These are phyloP conservation scores for Exocentrus adspersus DNA, from an alignment of 2,888 invertebrate genomes.

Conservation along the genomic window DNA sequence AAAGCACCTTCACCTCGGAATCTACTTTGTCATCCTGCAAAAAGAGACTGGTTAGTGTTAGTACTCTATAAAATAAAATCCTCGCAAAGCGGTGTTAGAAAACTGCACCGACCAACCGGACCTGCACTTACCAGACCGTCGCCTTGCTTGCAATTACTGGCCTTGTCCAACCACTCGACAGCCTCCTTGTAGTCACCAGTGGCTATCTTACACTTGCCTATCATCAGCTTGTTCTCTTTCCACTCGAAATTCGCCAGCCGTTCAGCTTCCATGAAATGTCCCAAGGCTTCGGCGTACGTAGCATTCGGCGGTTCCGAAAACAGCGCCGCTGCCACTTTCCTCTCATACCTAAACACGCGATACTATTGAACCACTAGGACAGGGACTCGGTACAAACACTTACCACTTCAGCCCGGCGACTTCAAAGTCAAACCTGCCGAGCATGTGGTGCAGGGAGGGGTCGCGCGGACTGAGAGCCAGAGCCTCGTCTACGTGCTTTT, in stretches of 20 bases:
- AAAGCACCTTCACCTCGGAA: slow-evolving; percentile 52
- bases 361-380: neutral
- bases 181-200: slow-evolving; percentile 65
- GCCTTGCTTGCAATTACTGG: slow-evolving; percentile 38
- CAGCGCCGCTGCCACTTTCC: slow-evolving; percentile 71
- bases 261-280: slow-evolving; percentile 67
- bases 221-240: slow-evolving; percentile 68
- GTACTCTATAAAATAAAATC: too few species aligned
- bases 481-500: slow-evolving; percentile 75
- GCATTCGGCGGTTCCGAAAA: slow-evolving; percentile 72
- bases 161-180: slow-evolving; percentile 64
- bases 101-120: too few species aligned
- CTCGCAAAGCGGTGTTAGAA: too few species aligned
- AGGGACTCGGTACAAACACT: slow-evolving; percentile 6
- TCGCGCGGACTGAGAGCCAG: slow-evolving; percentile 71
- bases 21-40: slow-evolving; percentile 55
- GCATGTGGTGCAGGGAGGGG: slow-evolving; percentile 71
- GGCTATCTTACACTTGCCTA: slow-evolving; percentile 70
- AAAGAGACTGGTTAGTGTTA: slow-evolving; percentile 22
- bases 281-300: slow-evolving; percentile 71
- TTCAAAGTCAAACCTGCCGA: slow-evolving; percentile 77
- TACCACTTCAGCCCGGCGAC: slow-evolving; percentile 63
- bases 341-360: slow-evolving; percentile 70
- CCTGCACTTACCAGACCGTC: slow-evolving; percentile 48
- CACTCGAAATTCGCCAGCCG: slow-evolving; percentile 65